Percentiles rank a stretch among this genome's conserved stretches.
phyloP scores from a whole-genome alignment of 2,797 vertebrate species.

The Sebastes umbrosus region DNA sequence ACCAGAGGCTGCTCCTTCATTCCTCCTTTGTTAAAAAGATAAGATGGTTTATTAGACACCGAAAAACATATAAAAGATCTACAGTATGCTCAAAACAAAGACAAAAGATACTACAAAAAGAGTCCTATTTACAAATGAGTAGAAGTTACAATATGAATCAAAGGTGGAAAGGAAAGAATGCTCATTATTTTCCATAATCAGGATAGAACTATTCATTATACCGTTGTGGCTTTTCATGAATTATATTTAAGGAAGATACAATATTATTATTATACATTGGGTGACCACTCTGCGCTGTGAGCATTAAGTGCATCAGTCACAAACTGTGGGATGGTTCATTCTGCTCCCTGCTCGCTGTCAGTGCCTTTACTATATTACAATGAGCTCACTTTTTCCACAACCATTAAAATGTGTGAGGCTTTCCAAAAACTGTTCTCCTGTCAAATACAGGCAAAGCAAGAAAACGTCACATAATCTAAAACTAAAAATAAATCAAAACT shows the following conservation, averaged over 20 bases:
- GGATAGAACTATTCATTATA: not conserved
- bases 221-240: not conserved
- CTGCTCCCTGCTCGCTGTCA: conserved; percentile 48
- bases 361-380: conserved; percentile 54
- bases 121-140: not conserved
- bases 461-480: conserved; percentile 23
- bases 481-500: not conserved
- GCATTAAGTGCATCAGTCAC: conserved; percentile 39
- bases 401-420: conserved; percentile 62
- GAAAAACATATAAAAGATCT: not conserved
- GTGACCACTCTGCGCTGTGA: conserved; percentile 24
- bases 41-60: conserved; percentile 1
- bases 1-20: conserved; percentile 86
- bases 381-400: conserved; percentile 80
- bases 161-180: not conserved
- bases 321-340: conserved; percentile 49
- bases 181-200: conserved; percentile 9
- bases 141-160: not conserved
- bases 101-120: not conserved
- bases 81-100: not conserved
- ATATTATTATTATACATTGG: not conserved
- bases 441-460: conserved; percentile 37
- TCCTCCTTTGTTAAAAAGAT: conserved; percentile 53
- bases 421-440: conserved; percentile 61
- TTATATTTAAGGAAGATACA: conserved; percentile 7